phyloP scores from a whole-genome alignment of 2,888 invertebrate species.

The Nemotelus pantherinus region DNA sequence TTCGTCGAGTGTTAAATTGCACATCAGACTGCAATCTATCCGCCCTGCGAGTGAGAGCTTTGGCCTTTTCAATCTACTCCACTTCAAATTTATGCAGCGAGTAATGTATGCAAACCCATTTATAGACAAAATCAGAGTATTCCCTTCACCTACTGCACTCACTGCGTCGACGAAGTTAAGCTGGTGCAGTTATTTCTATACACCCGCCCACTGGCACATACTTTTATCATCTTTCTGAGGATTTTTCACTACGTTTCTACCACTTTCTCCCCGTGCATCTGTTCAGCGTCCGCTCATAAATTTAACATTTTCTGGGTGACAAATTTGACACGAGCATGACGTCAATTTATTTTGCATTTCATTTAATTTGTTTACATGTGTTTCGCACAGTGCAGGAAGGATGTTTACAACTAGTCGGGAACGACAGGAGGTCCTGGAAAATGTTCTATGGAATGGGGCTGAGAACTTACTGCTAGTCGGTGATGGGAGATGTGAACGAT shows the following conservation, averaged over 20 bases:
- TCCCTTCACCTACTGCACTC: conserved; percentile 7
- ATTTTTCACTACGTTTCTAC: neutral
- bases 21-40: too few species aligned
- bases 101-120: conserved; percentile 49
- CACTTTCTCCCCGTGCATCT: neutral
- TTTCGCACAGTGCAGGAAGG: conserved; percentile 35
- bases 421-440: too few species aligned
- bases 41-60: too few species aligned
- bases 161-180: neutral
- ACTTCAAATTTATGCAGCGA: conserved; percentile 32
- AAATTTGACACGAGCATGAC: conserved; percentile 50
- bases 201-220: too few species aligned
- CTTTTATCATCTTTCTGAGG: too few species aligned
- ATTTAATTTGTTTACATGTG: conserved; percentile 50
- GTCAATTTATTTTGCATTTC: conserved; percentile 50
- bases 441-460: too few species aligned
- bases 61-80: neutral
- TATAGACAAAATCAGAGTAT: conserved; percentile 44
- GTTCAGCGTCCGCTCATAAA: conserved; percentile 39
- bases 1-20: too few species aligned
- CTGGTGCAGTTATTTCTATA: neutral
- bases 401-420: conserved; percentile 29
- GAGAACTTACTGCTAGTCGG: too few species aligned
- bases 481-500: too few species aligned
- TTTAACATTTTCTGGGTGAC: conserved; percentile 49